Percentiles rank a stretch among this genome's conserved stretches.
Conservation (phyloP, 2,113 vertebrate genomes). For the Pipra filicauda region DNA sequence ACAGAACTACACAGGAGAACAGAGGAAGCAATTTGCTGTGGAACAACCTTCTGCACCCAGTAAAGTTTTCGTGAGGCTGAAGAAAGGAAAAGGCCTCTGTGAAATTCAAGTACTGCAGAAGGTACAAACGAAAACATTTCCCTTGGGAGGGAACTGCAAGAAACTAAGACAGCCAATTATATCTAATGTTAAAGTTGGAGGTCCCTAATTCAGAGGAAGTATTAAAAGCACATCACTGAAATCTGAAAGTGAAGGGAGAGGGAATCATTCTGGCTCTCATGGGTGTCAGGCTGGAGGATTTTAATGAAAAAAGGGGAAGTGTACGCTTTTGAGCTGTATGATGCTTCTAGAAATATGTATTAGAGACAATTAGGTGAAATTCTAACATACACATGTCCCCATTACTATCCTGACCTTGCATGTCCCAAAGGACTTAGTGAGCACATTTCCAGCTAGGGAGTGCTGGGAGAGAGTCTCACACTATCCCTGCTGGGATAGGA, state of each 20-base stretch:
- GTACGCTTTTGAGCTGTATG: neutral
- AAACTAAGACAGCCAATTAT: neutral
- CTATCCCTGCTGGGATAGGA: neutral
- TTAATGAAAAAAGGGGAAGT: neutral
- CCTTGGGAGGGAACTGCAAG: neutral
- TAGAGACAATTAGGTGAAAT: neutral
- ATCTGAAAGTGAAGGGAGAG: neutral
- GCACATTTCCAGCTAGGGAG: accelerated
- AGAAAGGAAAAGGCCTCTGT: neutral
- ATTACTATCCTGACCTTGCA: neutral
- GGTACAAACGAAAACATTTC: neutral
- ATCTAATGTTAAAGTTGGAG: neutral
- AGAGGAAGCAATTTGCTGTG: neutral
- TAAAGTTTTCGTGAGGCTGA: neutral
- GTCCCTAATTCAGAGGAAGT: neutral
- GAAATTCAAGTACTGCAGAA: neutral
- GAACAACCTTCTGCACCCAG: neutral
- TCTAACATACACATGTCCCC: neutral
- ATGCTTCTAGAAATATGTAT: neutral
- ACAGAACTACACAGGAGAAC: neutral
- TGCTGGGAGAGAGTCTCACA: neutral
- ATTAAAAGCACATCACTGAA: neutral
- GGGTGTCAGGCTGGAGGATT: neutral
- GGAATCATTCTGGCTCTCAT: neutral
- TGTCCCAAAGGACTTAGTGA: neutral